Evolutionary conservation across 2,113 vertebrate species (phyloP).

Genomic region (Eupsittula cactorum): DNA sequence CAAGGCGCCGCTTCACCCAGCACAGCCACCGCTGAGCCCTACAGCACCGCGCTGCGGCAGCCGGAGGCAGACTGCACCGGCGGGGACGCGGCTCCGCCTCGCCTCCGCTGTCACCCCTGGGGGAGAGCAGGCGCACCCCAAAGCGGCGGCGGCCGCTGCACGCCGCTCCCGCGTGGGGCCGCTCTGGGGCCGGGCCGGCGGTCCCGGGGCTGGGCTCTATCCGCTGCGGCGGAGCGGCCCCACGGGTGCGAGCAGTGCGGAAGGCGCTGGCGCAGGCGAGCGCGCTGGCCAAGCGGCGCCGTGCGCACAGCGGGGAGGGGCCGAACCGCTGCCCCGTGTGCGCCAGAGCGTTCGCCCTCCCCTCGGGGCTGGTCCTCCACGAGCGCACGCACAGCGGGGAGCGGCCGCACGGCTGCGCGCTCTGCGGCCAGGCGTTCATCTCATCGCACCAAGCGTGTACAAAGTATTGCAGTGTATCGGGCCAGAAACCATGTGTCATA

Average conservation of each 20-base stretch:
- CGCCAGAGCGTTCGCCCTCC: no score
- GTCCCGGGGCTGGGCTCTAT: background rate
- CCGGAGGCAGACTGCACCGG: no score
- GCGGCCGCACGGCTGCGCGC: slow-evolving; percentile 54
- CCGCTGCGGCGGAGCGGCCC: background rate
- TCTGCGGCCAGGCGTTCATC: slow-evolving; percentile 77
- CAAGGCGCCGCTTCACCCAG: background rate
- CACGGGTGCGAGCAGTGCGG: background rate
- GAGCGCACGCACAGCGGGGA: no score
- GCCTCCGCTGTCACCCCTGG: background rate
- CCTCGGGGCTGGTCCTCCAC: background rate
- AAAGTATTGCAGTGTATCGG: background rate
- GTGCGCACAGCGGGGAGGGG: background rate
- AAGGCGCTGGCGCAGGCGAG: background rate
- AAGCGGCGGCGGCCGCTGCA: rapidly evolving
- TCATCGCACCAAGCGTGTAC: slow-evolving; percentile 44
- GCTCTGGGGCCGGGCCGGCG: no score
- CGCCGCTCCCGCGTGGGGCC: no score
- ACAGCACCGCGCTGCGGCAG: no score
- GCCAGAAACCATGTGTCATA: background rate
- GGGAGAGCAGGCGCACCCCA: background rate
- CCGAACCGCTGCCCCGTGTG: no score
- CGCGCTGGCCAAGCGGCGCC: background rate
- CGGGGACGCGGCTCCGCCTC: background rate
- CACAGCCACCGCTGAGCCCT: rapidly evolving